Evolutionary conservation across 2,113 vertebrate species (phyloP).

Genomic region (Ctenomys sociabilis): DNA sequence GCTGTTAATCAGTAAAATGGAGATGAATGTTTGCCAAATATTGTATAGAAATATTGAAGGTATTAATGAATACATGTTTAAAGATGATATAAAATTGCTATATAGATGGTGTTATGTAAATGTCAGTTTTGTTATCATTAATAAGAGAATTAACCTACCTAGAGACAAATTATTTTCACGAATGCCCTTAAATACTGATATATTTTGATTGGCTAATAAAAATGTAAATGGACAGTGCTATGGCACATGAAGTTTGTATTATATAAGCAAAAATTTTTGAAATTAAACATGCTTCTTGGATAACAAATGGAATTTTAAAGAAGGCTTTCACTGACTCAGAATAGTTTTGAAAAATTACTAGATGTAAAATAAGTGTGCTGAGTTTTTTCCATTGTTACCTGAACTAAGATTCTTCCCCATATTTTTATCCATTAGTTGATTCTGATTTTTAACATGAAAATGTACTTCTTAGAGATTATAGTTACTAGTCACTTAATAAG

Average conservation of each 20-base stretch:
- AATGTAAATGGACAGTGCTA: not conserved
- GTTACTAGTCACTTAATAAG: not conserved
- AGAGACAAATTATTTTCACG: constrained; percentile 54
- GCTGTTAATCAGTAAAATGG: constrained; percentile 51
- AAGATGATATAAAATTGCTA: not conserved
- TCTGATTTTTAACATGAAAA: constrained; percentile 31
- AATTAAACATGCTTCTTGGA: not conserved
- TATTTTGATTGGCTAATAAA: constrained; percentile 39
- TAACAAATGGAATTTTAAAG: constrained; percentile 41
- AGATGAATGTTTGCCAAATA: constrained; percentile 54
- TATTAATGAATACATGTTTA: constrained; percentile 63
- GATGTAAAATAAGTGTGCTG: not conserved
- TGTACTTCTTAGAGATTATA: not conserved
- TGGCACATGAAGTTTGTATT: not conserved
- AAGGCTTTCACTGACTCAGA: not conserved
- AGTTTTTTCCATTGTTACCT: not conserved
- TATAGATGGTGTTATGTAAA: constrained; percentile 17
- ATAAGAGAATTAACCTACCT: not conserved
- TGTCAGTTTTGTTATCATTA: constrained; percentile 54
- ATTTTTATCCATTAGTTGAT: not conserved
- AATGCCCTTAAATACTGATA: not conserved
- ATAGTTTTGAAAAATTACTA: not conserved
- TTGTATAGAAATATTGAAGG: constrained; percentile 34
- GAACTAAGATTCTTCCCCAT: constrained; percentile 13
- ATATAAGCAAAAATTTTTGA: not conserved